These are phyloP conservation scores for Epinotia bilunana DNA, from an alignment of 2,888 invertebrate species.

Conservation along the genomic window DNA sequence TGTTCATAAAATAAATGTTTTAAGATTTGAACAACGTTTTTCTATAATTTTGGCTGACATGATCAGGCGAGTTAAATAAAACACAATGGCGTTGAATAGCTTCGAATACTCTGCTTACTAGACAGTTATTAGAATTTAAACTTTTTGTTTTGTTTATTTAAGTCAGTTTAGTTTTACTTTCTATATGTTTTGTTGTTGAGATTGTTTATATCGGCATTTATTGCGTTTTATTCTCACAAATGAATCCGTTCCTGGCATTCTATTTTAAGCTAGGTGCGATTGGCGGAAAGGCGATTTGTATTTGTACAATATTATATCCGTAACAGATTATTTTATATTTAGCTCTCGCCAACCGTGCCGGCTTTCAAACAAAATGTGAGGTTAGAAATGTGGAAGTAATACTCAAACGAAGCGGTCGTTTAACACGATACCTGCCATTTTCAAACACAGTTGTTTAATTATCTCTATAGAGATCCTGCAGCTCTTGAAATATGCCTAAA, in stretches of 20 bases:
- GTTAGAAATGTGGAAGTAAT: slow-evolving; percentile 34
- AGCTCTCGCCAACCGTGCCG: slow-evolving; percentile 13
- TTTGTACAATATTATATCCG: slow-evolving; percentile 29
- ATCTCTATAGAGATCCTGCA: not conserved
- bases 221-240: slow-evolving; percentile 33
- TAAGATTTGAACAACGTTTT: slow-evolving; percentile 24
- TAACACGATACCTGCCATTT: slow-evolving; percentile 3
- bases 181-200: slow-evolving; percentile 29
- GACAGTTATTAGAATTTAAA: slow-evolving; percentile 17
- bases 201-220: slow-evolving; percentile 40
- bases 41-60: slow-evolving; percentile 27
- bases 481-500: not conserved
- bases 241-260: slow-evolving; percentile 23
- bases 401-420: slow-evolving; percentile 30
- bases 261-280: slow-evolving; percentile 30
- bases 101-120: slow-evolving; percentile 33
- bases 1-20: slow-evolving; percentile 12
- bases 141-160: slow-evolving; percentile 33
- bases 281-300: slow-evolving; percentile 15
- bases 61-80: slow-evolving; percentile 18
- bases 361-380: slow-evolving; percentile 21
- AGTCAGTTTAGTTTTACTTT: slow-evolving; percentile 29
- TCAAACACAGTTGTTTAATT: slow-evolving; percentile 1
- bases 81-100: slow-evolving; percentile 19
- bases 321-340: slow-evolving; percentile 34